Base-by-base conservation (phyloP, 2,113 vertebrate species). In the Aegithalos caudatus region DNA sequence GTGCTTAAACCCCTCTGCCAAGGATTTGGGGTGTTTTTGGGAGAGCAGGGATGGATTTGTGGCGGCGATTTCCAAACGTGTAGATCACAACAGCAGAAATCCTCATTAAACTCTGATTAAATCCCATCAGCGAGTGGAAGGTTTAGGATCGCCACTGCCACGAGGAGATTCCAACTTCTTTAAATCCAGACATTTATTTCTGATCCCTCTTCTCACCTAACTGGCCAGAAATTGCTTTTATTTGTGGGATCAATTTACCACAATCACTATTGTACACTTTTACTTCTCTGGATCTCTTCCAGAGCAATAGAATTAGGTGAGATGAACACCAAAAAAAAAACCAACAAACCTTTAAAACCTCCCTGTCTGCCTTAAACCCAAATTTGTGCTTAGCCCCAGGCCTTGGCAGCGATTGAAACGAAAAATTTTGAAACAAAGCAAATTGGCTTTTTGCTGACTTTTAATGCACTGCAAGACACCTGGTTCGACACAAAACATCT, bases 401-500 rank as follows among this genome's bases (percentile, higher is more conserved):
- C 88, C 82, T 97, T 98, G 98, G 97, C 98, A 97, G 70, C 19
- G 15, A 97, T 94, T 98, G 95, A 98, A 98, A 98, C 89, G 35
- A 95, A 97, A 86, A 81, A 66, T 97, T 97, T 97, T 95, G 95
- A 97, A 98, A 97, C 92, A 95, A 95, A 97, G 88, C 92, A 96
- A 97, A 97, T 96, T 97, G 97, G 96, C 95, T 95, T 97, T 97
- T 97, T 90, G 96, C 96, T 98, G 97, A 97, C 96, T 98, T 96
- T 92, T 94, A 92, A 97, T 57, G 95, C 82, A 78, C 84, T 64
- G 33, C 35, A 54, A 97, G 96, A 97, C 98, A 98, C 98, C 97
- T 97, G 97, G 97, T 96, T 94, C 47, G 42, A 38, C 94, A 97
- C 96, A 97, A 96, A 98, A 97, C 96, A 80, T 53, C 96, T 82